phyloP scores from a whole-genome alignment of 30 jellyfish, hydroid and myxozoan species.

The Cassiopea andromeda region DNA sequence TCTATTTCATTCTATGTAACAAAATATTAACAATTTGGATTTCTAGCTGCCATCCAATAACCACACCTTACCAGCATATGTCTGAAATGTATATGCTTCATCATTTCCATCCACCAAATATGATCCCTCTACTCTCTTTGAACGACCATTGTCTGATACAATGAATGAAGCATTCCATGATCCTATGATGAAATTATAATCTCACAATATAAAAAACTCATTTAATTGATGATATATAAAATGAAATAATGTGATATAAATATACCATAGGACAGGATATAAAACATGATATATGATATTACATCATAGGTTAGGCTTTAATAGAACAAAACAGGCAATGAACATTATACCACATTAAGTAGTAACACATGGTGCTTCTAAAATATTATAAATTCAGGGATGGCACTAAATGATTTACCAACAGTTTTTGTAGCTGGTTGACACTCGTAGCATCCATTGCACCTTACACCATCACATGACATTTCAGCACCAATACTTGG shows the following conservation, averaged over 20 bases:
- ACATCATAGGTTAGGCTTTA: not conserved
- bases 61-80: conserved; percentile 78
- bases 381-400: too few species aligned
- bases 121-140: conserved; percentile 61
- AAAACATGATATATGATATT: not conserved
- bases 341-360: too few species aligned
- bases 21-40: too few species aligned
- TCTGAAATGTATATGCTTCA: conserved; percentile 72
- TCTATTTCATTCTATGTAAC: not conserved
- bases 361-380: not conserved
- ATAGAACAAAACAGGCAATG: too few species aligned
- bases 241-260: not conserved
- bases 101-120: conserved; percentile 72
- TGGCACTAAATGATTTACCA: conserved; percentile 54
- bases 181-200: conserved; percentile 37
- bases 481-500: conserved; percentile 83
- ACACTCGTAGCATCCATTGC: conserved; percentile 79
- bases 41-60: not conserved
- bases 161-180: conserved; percentile 86
- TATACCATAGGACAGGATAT: not conserved
- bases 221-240: not conserved
- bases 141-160: conserved; percentile 84
- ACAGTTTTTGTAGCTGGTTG: conserved; percentile 69
- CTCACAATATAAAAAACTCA: not conserved
- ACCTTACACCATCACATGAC: conserved; percentile 35